phyloP scores from a whole-genome alignment of 1,140 invertebrate species.

The Chrysomallon squamiferum region DNA sequence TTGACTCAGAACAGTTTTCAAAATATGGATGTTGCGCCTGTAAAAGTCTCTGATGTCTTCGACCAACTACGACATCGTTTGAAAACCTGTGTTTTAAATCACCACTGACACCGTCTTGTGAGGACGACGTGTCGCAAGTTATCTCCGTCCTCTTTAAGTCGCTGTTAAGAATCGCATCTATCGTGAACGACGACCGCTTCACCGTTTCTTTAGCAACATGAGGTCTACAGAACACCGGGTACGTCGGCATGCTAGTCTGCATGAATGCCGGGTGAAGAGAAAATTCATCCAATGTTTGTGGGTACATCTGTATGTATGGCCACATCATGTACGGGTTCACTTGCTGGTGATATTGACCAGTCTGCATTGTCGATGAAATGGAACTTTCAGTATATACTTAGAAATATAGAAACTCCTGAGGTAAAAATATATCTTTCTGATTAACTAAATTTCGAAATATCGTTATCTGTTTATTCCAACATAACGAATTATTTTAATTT shows the following conservation, averaged over 20 bases:
- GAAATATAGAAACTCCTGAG: no score
- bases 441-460: no score
- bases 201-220: background rate
- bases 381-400: no score
- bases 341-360: conserved; percentile 5
- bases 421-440: no score
- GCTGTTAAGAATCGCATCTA: conserved; percentile 78
- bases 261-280: conserved; percentile 41
- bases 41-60: conserved; percentile 27
- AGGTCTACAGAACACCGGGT: conserved; percentile 13
- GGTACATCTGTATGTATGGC: conserved; percentile 20
- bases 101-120: background rate
- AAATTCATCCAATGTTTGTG: conserved; percentile 21
- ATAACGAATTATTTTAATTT: no score
- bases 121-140: background rate
- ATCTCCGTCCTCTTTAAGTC: conserved; percentile 18
- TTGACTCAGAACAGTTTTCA: conserved; percentile 8
- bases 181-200: conserved; percentile 76
- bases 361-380: conserved; percentile 11
- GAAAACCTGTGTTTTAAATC: conserved; percentile 15
- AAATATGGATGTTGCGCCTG: conserved; percentile 28
- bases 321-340: conserved; percentile 13
- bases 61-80: conserved; percentile 1
- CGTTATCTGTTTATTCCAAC: no score
- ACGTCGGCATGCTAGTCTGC: conserved; percentile 28